Base-by-base conservation (phyloP, 2,797 vertebrate species). In the Cyprinodon diabolis region DNA sequence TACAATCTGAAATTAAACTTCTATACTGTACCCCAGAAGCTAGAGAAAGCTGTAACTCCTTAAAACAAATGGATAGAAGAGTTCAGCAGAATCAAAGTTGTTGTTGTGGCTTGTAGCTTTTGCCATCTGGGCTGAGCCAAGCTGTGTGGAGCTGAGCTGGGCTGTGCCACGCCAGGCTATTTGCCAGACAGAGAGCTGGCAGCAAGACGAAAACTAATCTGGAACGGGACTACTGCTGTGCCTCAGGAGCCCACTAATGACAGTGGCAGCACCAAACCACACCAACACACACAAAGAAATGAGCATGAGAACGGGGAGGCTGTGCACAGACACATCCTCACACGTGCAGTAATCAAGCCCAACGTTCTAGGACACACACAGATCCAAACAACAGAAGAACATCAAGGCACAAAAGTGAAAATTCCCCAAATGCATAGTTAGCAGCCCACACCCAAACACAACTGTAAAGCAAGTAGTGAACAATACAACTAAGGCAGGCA, bases 171-270 rank as follows among this genome's bases (percentile, higher is more conserved):
- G 77, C 90, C 92, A 93, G 92, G 88, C 90, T 86, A 84, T 82
- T 87, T 90, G 92, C 91, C 93, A 94, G 94, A 94, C 91, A 93
- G 88, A 90, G 92, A 93, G 87, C 90, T 95, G 93, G 95, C 94
- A 91, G 87, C 84, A 85, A 80, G 88, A 75, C 88, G 84, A 89
- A 91, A 91, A 93, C 90, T 91, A 92, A 94, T 94, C 93, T 94
- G 93, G 90, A 94, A 92, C 90, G 87, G 85, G 94, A 94, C 92
- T 86, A 89, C 89, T 88, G 93, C 87, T 89, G 93, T 79, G 90
- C 91, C 90, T 92, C 91, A 91, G 94, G 92, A 91, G 89, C 86
- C 88, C 84, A 89, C 93, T 94, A 94, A 95, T 95, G 94, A 93
- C 89, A 89, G 91, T 90, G 89, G 93, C 89, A 83, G 82, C 84